Base-by-base conservation (phyloP, 2,797 vertebrate genomes). In the Esox lucius region DNA sequence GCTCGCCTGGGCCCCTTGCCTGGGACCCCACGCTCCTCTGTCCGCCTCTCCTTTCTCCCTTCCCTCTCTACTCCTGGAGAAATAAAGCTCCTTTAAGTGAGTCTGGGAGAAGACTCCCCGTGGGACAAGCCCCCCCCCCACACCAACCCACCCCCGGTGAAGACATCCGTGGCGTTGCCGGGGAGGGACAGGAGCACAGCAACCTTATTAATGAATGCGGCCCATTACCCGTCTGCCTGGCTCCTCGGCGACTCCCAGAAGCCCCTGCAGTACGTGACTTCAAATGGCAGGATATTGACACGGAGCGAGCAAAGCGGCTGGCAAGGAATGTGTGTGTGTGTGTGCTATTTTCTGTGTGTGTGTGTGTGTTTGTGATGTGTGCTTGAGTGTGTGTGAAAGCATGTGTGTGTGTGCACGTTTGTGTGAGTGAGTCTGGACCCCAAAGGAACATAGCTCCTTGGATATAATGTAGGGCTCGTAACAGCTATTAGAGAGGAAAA, bases 221-320 rank as follows among this genome's bases (percentile, higher is more conserved):
- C 95, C 96, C 96, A 97, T 97, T 98, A 98, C 95, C 96, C 97
- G 96, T 97, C 97, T 97, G 96, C 95, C 96, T 94, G 95, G 96
- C 96, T 98, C 96, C 96, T 96, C 93, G 92, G 92, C 93, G 93
- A 93, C 95, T 98, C 96, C 96, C 95, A 96, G 94, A 96, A 96
- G 96, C 95, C 96, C 94, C 96, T 95, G 96, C 95, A 94, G 97
- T 97, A 97, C 96, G 97, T 97, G 97, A 98, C 97, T 99, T 97
- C 97, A 98, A 98, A 98, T 98, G 96, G 96, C 96, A 96, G 96
- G 96, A 97, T 98, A 98, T 98, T 98, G 97, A 98, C 97, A 98
- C 95, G 95, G 95, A 96, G 95, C 95, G 87, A 96, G 95, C 95
- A 92, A 91, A 93, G 91, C 88, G 85, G 86, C 88, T 85, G 87